Base-by-base conservation (phyloP, 2,797 vertebrate genomes). In the Xiphorhynchus erythropygius region DNA sequence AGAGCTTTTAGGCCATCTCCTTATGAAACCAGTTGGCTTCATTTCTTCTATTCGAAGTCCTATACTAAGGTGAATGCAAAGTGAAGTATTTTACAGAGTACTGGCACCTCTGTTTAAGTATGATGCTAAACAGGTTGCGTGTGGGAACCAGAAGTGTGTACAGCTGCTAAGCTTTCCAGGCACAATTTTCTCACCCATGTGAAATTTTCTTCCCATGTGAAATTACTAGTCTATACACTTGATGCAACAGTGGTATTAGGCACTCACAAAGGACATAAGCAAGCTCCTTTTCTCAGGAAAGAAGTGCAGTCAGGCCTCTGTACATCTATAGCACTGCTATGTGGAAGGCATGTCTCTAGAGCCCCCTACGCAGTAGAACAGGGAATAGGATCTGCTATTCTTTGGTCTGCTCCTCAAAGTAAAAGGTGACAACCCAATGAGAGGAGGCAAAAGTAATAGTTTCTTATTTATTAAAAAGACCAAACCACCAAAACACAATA, bases 301-400 rank as follows among this genome's bases (percentile, higher is more conserved):
- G 33, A 59, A 76, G 35, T 27, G 0, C 39, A 86, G 7, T 11
- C 5, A 7, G 25, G 33, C 1, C 4, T 4, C 32, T 0, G 0
- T 18, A 27, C 3, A 0, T 39, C 37, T 69, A 6, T 15, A 57
- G 21, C 23, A 37, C 19, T 23, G 15, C 49, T 62, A 1, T 12
- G 10, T 25, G 23, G 24, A 78, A 86, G 27, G 4, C 6, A 2
- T 24, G 1, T 41, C 19, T 37, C 11, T 11, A 37, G 37, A 37
- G 50, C 5, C 18, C 15, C 75, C 35, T 78, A 12, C 59, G 23
- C 28, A 59, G 9, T 27, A 81, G 24, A 86, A 42, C 5, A 74
- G 19, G 19, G n/a, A 2, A 28, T 6, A 39, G 10, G 5, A 80
- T 46, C 39, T 57, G 21, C 18, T 24, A 6, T 74, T 27, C 5